Evolutionary conservation across 1,140 invertebrate species (phyloP).

Genomic region (Scaptomyza hsui): DNA sequence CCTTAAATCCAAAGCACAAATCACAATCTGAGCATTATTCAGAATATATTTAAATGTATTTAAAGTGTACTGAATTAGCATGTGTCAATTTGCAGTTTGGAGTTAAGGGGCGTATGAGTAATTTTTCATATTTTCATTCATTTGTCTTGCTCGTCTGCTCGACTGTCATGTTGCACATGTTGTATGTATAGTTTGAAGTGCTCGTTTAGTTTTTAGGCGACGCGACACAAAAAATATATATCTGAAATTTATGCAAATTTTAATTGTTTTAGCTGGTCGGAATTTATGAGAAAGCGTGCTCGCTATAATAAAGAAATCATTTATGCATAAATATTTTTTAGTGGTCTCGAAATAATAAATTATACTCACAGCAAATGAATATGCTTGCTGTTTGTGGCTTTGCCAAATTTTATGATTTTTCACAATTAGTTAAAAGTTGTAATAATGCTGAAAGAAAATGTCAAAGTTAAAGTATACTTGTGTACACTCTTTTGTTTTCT

Average conservation of each 20-base stretch:
- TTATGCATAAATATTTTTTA: constrained; percentile 59
- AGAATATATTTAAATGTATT: constrained; percentile 23
- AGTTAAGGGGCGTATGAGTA: constrained; percentile 58
- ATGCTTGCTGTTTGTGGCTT: constrained; percentile 1
- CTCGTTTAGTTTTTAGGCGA: constrained; percentile 70
- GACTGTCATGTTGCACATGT: constrained; percentile 68
- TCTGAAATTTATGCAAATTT: constrained; percentile 78
- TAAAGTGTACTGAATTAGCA: constrained; percentile 51
- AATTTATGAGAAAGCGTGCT: constrained; percentile 53
- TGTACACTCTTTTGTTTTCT: constrained; percentile 11
- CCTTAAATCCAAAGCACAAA: constrained; percentile 14
- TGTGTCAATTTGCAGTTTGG: constrained; percentile 41
- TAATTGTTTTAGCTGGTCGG: constrained; percentile 68
- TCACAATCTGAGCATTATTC: constrained; percentile 2
- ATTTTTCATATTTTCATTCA: constrained; percentile 58
- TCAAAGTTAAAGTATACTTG: no score
- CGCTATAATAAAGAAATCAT: constrained; percentile 5
- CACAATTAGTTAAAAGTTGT: constrained; percentile 3
- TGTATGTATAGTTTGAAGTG: constrained; percentile 52
- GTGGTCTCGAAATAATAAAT: constrained; percentile 62
- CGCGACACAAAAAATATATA: constrained; percentile 50
- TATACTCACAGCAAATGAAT: constrained; percentile 14
- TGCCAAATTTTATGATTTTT: not conserved
- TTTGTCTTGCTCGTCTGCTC: constrained; percentile 20
- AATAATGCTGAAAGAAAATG: not conserved